These are phyloP conservation scores for Abrostola tripartita DNA, from an alignment of 2,888 invertebrate species.

Conservation along the genomic window DNA sequence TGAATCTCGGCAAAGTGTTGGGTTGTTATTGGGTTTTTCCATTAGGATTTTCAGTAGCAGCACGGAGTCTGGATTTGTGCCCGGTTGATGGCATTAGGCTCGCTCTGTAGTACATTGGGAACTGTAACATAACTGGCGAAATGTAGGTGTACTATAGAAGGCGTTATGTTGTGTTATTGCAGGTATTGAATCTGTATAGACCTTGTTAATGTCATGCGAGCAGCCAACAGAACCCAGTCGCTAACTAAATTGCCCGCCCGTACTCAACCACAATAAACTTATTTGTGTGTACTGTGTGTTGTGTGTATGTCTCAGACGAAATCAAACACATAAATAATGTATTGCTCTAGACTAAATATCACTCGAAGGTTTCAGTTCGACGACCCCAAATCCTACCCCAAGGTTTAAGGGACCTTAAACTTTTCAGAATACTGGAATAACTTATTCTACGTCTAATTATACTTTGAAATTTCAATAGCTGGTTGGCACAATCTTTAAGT, in stretches of 20 bases:
- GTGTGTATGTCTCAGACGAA: conserved; percentile 18
- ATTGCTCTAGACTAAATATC: conserved; percentile 10
- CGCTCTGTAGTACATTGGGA: too few species aligned
- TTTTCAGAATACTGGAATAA: conserved; percentile 18
- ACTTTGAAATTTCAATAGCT: background rate
- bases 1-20: too few species aligned
- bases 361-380: conserved; percentile 21
- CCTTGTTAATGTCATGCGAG: background rate
- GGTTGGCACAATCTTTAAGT: background rate
- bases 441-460: background rate
- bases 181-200: background rate
- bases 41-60: too few species aligned
- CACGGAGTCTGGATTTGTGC: too few species aligned
- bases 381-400: conserved; percentile 6
- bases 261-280: conserved; percentile 15
- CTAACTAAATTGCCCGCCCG: conserved; percentile 9
- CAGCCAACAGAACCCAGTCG: background rate
- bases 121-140: too few species aligned
- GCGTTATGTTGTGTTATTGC: too few species aligned
- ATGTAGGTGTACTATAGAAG: too few species aligned
- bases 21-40: too few species aligned
- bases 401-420: conserved; percentile 19
- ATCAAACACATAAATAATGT: conserved; percentile 31
- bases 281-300: background rate
- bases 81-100: too few species aligned